Conservation (phyloP, 2,888 invertebrate species). For the Apamea monoglypha region DNA sequence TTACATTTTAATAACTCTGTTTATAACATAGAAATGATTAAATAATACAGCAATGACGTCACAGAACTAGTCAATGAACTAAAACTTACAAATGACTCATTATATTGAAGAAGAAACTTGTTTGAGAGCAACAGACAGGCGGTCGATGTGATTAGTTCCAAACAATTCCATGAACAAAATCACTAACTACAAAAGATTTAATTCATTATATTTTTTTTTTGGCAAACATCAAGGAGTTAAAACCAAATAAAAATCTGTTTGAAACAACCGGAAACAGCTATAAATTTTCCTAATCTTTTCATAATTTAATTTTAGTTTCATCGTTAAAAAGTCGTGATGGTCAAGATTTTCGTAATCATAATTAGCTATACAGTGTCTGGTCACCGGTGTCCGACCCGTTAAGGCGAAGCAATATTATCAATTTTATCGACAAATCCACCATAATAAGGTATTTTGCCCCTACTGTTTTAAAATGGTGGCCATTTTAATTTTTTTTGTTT, state of each 20-base stretch:
- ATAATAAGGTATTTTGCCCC: too few relatives aligned
- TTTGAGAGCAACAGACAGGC: background rate
- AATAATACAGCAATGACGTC: constrained; percentile 24
- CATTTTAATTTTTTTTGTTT: too few relatives aligned
- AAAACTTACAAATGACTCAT: background rate
- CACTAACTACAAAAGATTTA: background rate
- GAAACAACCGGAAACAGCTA: background rate
- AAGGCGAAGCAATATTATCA: too few relatives aligned
- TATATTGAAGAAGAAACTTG: constrained; percentile 21
- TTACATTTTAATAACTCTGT: background rate
- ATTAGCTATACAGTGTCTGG: background rate
- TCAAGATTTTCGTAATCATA: constrained; percentile 1
- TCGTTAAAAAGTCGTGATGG: background rate
- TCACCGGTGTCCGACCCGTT: too few relatives aligned
- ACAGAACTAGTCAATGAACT: constrained; percentile 29
- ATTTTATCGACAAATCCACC: too few relatives aligned
- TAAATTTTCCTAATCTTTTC: constrained; percentile 7
- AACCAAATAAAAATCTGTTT: background rate
- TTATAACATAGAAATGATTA: background rate
- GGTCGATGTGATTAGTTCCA: background rate
- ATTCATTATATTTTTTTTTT: background rate
- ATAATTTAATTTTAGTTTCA: background rate
- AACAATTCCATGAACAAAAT: constrained; percentile 1
- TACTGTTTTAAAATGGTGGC: too few relatives aligned
- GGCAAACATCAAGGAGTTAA: background rate